Percentiles rank a stretch among this genome's conserved stretches.
These are phyloP conservation scores for Hipparchia sbordonii DNA, from an alignment of 2,888 invertebrate species.

Conservation along the genomic window DNA sequence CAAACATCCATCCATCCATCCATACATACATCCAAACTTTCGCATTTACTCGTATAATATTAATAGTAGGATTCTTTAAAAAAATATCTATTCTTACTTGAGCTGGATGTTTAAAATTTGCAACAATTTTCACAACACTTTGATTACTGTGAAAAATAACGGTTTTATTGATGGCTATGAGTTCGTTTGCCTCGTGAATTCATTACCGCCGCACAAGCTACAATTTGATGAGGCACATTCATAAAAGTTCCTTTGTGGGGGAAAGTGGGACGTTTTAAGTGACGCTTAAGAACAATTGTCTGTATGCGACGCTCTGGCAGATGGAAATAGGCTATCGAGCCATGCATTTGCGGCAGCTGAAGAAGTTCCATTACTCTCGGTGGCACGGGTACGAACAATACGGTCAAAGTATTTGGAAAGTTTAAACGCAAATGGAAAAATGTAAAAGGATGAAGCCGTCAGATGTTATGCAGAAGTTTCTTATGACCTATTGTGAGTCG, in stretches of 20 bases:
- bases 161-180: conserved; percentile 4
- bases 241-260: conserved; percentile 65
- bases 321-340: conserved; percentile 61
- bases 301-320: conserved; percentile 58
- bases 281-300: conserved; percentile 60
- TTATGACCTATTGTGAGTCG: neutral
- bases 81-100: neutral
- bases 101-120: neutral
- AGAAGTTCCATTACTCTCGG: conserved; percentile 36
- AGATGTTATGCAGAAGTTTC: neutral
- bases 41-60: no score
- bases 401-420: conserved; percentile 33
- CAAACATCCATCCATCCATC: no score
- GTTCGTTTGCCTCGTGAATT: conserved; percentile 19
- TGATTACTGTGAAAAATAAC: neutral
- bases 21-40: no score
- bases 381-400: conserved; percentile 25
- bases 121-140: neutral
- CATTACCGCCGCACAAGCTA: conserved; percentile 28
- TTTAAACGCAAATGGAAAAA: conserved; percentile 29
- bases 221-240: conserved; percentile 39
- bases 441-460: conserved; percentile 14
- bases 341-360: conserved; percentile 41
- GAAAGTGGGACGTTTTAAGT: conserved; percentile 69
- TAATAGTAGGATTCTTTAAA: no score